These are phyloP conservation scores for Myotis davidii DNA, from an alignment of 2,113 vertebrate species.

Conservation along the genomic window DNA sequence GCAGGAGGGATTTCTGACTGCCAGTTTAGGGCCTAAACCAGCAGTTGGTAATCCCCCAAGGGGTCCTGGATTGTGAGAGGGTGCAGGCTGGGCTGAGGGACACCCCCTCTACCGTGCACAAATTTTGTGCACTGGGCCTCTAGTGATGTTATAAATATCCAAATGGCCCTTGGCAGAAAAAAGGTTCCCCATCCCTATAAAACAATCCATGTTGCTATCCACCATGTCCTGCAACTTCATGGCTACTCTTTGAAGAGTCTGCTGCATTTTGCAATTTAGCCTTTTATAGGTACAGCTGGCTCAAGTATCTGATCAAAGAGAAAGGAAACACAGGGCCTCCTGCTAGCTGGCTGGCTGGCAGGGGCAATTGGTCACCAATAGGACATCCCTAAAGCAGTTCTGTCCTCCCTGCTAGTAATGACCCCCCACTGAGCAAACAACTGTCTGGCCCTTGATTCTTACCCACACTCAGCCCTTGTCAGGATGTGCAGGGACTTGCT, in stretches of 20 bases:
- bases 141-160: too few species aligned
- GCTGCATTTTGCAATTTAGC: background rate
- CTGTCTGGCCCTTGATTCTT: background rate
- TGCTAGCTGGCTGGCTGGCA: slow-evolving; percentile 16
- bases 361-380: background rate
- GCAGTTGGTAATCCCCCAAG: too few species aligned
- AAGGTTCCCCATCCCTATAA: too few species aligned
- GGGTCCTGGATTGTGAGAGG: too few species aligned
- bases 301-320: slow-evolving; percentile 1
- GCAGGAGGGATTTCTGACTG: too few species aligned
- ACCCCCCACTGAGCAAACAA: background rate
- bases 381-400: background rate
- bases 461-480: background rate
- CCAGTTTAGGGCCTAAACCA: too few species aligned
- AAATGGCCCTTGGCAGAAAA: too few species aligned
- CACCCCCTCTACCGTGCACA: too few species aligned
- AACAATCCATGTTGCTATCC: background rate
- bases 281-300: background rate
- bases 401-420: background rate
- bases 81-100: too few species aligned
- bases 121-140: too few species aligned
- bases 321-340: slow-evolving; percentile 25
- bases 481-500: background rate
- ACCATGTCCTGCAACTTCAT: background rate
- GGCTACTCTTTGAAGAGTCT: background rate